phyloP scores from a whole-genome alignment of 2,888 invertebrate species.

The Catocala sponsa region DNA sequence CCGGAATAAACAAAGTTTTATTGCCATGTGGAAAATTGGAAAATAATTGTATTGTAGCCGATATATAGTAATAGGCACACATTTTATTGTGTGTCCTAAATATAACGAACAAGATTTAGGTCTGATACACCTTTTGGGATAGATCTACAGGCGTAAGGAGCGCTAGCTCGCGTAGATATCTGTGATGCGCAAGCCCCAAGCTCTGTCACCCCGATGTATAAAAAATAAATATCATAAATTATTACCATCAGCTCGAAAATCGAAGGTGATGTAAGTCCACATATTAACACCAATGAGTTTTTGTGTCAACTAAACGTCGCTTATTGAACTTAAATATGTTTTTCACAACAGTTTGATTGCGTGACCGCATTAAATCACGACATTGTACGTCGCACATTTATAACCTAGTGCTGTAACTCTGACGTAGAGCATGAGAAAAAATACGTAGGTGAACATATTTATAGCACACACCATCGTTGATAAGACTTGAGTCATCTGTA shows the following conservation, averaged over 20 bases:
- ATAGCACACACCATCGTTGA: slow-evolving; percentile 46
- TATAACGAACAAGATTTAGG: no score
- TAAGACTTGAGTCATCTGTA: slow-evolving; percentile 59
- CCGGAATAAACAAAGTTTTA: no score
- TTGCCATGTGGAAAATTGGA: no score
- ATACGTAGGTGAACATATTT: slow-evolving; percentile 49
- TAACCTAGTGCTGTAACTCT: slow-evolving; percentile 45
- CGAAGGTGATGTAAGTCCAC: slow-evolving; percentile 2
- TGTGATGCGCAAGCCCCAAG: no score
- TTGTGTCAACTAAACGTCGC: slow-evolving; percentile 17
- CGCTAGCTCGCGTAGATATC: no score
- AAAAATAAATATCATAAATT: not conserved
- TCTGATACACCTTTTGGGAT: no score
- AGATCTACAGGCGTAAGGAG: no score
- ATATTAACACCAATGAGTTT: slow-evolving; percentile 5
- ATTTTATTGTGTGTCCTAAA: no score
- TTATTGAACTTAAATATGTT: slow-evolving; percentile 27
- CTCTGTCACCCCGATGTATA: not conserved
- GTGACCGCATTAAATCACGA: slow-evolving; percentile 39
- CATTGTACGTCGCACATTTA: slow-evolving; percentile 33
- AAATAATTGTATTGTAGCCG: no score
- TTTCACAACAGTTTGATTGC: slow-evolving; percentile 37
- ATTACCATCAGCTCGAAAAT: not conserved
- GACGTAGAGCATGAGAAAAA: slow-evolving; percentile 50
- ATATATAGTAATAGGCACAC: no score